Base-by-base conservation (phyloP, 2,113 vertebrate species). In the Condylura cristata region DNA sequence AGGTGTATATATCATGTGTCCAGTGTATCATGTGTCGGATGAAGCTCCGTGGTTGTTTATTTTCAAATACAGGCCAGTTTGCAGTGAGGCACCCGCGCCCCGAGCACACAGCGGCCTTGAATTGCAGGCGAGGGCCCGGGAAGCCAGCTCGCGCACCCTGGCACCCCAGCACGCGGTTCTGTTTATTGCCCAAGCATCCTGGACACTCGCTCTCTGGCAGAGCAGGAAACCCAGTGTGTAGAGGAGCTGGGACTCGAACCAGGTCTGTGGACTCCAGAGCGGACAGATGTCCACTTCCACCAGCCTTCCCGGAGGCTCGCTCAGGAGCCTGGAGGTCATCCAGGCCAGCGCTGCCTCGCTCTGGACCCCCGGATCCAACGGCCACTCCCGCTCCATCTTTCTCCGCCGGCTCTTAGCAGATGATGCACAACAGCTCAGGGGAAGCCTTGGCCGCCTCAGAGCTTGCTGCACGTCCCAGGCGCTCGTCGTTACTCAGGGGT, bases 11-110 rank as follows among this genome's bases (percentile, higher is more conserved):
- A 81, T 51, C 32, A 65, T 9, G 61, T 88, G 30, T 68, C 56
- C n/a, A n/a, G n/a, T n/a, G n/a, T 65, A 81, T 51, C 32, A 65
- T 9, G 61, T 88, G 30, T 68, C 56, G n/a, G 16, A 39, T 26
- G 56, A 68, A 82, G 37, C 80, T 34, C 34, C 44, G 81, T 30
- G 39, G 71, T 16, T 71, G 48, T 70, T 93, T 92, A 53, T 74
- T 90, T 74, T 72, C 48, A 58, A 89, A 87, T 32, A 2, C 41
- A 82, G 63, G 20, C 9, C n/a, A 81, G 60, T 81, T 79, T 63
- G 78, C 60, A 80, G 26, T 16, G 26, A 39, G 26, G 28, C 48
- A 39, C 56, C 37, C 48, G 9, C 8, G 1, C 28, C 56, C 24
- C 26, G 12, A 68, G 76, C 66, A 60, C 70, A 37, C 11, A 6